Evolutionary conservation across 2,888 invertebrate species (phyloP).

Genomic region (Lampropteryx suffumata): DNA sequence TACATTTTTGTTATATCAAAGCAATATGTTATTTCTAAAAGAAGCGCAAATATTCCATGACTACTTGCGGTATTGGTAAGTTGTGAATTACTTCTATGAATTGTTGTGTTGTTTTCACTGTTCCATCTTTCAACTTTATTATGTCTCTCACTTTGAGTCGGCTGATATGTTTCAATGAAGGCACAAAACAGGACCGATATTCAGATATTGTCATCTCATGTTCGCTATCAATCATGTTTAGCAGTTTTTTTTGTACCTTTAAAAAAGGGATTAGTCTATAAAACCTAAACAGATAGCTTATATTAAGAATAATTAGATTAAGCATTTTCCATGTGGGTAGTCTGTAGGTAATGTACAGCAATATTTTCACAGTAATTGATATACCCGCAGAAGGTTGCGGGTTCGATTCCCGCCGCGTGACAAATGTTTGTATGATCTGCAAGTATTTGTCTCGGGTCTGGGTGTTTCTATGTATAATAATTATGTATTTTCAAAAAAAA

Average conservation of each 20-base stretch:
- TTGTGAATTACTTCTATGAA: conserved; percentile 51
- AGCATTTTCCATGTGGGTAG: too few species aligned
- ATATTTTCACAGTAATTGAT: too few species aligned
- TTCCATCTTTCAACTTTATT: conserved; percentile 41
- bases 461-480: too few species aligned
- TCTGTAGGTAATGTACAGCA: too few species aligned
- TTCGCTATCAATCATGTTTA: conserved; percentile 52
- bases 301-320: too few species aligned
- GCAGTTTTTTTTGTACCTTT: conserved; percentile 57
- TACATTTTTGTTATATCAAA: conserved; percentile 2
- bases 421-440: too few species aligned
- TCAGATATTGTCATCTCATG: conserved; percentile 42
- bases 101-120: conserved; percentile 47
- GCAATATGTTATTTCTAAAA: conserved; percentile 14
- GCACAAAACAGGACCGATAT: conserved; percentile 43
- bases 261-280: not conserved
- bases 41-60: conserved; percentile 62
- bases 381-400: too few species aligned
- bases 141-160: conserved; percentile 55
- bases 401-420: too few species aligned
- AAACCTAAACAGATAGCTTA: not conserved
- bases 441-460: too few species aligned
- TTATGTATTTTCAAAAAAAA: conserved; percentile 9
- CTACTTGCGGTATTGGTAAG: conserved; percentile 53
- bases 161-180: conserved; percentile 62